Base-by-base conservation (phyloP, 2,888 invertebrate species). In the Tenthredo amoena region DNA sequence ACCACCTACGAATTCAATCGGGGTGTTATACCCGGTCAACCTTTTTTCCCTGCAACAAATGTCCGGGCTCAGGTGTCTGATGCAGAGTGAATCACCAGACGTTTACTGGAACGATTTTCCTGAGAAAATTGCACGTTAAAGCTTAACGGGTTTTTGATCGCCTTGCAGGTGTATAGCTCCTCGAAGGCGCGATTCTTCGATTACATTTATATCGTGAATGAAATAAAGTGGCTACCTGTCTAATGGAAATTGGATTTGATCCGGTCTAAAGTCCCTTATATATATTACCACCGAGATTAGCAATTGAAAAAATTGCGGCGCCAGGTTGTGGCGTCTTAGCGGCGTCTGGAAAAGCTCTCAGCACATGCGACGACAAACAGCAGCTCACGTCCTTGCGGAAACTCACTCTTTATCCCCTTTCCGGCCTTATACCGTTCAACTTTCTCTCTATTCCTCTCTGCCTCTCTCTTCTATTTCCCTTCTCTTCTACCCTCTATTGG, bases 391-490 rank as follows among this genome's bases (percentile, higher is more conserved):
- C 81, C 62, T 81, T 81, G 21, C 81, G 83, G 71, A 83, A 83
- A 83, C 83, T 83, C 68, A 71, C 68, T 83, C 83, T 83, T 83
- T 83, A 83, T 83, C 83, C 68, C 50, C 68, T 68, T 83, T 83
- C 83, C 68, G 83, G 68, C 34, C 65, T 83, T 83, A 83, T 83
- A 47, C 87, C 87, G 85, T 86, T 86, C 87, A 89, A 89, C 89
- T 90, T 89, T 87, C 86, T 87, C 87, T 83, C 85, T 40, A 55
- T 5, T 55, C n/a, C 55, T n/a, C n/a, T 55, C n/a, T n/a, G 5
- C n/a, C 55, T 55, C 50, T 50, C 50, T 84, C 84, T 40, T 89
- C 89, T 87, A 26, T 43, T 76, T 76, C n/a, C 77, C 18, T 34
- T 2, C 77, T 7, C 26, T 31, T 40, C 37, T 47, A 26, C 47